Evolutionary conservation across 2,888 invertebrate genomes (phyloP).

Genomic region (Hofmannophila pseudospretella): DNA sequence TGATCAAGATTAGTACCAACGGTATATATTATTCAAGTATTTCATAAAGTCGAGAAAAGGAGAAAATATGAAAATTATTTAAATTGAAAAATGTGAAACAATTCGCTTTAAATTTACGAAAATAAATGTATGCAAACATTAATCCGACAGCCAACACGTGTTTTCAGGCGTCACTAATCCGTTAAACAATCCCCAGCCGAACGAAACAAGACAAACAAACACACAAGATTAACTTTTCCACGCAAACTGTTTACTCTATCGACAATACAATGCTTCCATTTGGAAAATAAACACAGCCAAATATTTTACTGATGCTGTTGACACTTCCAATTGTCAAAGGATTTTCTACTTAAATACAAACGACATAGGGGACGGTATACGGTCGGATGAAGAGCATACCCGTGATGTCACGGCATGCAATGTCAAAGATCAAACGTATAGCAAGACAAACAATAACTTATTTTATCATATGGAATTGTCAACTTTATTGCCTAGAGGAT

Average conservation of each 20-base stretch:
- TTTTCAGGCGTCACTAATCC: constrained; percentile 17
- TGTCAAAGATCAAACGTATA: constrained; percentile 4
- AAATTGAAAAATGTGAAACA: too few species aligned
- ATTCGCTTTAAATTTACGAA: too few species aligned
- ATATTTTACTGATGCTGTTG: not conserved
- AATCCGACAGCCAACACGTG: constrained; percentile 14
- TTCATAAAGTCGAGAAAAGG: too few species aligned
- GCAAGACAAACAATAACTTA: not conserved
- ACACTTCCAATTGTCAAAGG: not conserved
- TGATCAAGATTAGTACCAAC: too few species aligned
- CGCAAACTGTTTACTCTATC: constrained; percentile 15
- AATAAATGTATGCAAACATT: not conserved
- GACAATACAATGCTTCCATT: constrained; percentile 18
- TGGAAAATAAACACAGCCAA: constrained; percentile 13
- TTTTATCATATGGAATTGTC: not conserved
- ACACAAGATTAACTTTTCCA: constrained; percentile 20
- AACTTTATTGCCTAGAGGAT: not conserved
- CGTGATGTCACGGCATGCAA: not conserved
- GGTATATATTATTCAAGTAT: too few species aligned
- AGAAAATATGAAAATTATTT: too few species aligned
- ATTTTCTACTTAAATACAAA: not conserved
- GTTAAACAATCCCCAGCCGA: constrained; percentile 16
- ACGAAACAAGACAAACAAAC: constrained; percentile 14
- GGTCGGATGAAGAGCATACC: not conserved
- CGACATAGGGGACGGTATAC: not conserved